Percentiles rank a stretch among this genome's conserved stretches.
These are phyloP conservation scores for Apodemus speciosus DNA, from an alignment of 2,113 vertebrate species.

Conservation along the genomic window DNA sequence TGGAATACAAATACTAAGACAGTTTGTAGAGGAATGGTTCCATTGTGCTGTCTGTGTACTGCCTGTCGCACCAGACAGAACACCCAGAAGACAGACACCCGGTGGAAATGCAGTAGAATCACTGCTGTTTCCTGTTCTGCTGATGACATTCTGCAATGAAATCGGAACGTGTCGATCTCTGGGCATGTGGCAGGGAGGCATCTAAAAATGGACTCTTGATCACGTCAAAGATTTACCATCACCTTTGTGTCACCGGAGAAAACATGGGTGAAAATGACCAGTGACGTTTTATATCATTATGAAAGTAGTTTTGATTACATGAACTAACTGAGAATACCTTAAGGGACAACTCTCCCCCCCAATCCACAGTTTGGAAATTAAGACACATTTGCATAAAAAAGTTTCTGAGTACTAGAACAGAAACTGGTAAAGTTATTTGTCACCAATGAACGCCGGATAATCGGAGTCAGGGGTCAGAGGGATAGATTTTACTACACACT, in stretches of 20 bases:
- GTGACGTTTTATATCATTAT: not conserved
- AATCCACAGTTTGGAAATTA: not conserved
- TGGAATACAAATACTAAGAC: not conserved
- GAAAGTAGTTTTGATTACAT: constrained; percentile 17
- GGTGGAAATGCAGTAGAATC: constrained; percentile 25
- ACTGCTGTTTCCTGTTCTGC: not conserved
- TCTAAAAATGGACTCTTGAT: not conserved
- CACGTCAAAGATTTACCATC: not conserved
- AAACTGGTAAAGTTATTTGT: constrained; percentile 18
- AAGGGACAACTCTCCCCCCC: not conserved
- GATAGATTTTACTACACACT: not conserved
- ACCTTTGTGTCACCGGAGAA: not conserved
- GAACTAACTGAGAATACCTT: not conserved
- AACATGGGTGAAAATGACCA: not conserved
- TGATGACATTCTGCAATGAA: constrained; percentile 10
- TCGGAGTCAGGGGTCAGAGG: not conserved
- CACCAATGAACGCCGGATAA: not conserved
- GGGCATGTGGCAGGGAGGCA: not conserved
- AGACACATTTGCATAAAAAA: not conserved
- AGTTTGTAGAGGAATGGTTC: not conserved
- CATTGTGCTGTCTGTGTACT: not conserved
- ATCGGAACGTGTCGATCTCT: not conserved
- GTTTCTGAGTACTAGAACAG: constrained; percentile 9
- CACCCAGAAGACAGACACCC: not conserved
- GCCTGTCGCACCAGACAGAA: not conserved